phyloP scores from a whole-genome alignment of 1,140 invertebrate species.

The Microplitis demolitor region DNA sequence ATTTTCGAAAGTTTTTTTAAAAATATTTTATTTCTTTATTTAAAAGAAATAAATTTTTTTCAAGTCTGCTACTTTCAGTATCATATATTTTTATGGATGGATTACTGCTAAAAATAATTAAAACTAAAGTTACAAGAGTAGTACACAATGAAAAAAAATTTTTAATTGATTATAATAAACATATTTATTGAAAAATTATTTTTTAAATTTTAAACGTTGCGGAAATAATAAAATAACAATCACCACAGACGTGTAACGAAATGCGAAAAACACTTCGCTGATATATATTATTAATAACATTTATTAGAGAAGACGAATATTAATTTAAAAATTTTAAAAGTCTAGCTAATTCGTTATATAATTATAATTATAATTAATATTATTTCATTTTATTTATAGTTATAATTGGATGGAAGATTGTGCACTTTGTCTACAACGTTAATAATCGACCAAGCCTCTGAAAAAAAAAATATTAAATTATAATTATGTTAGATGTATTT shows the following conservation, averaged over 20 bases:
- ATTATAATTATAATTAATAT: no score
- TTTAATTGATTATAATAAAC: constrained; percentile 2
- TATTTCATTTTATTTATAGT: neutral
- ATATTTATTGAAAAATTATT: constrained; percentile 8
- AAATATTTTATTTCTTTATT: no score
- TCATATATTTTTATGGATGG: no score
- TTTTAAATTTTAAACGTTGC: neutral
- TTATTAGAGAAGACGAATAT: neutral
- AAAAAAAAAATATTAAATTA: constrained; percentile 16
- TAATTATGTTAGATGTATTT: neutral
- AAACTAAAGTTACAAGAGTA: neutral
- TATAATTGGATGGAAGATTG: constrained; percentile 10
- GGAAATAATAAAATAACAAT: constrained; percentile 5
- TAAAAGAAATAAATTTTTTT: no score
- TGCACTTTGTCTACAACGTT: neutral
- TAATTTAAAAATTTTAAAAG: neutral
- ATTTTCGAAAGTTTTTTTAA: no score
- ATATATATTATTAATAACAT: neutral
- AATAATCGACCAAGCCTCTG: constrained; percentile 39
- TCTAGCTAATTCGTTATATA: no score
- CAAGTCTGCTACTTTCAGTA: no score
- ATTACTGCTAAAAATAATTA: neutral
- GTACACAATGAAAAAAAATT: neutral
- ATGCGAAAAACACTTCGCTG: neutral
- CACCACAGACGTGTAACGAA: neutral